Percentiles rank a stretch among this genome's conserved stretches.
phyloP scores from a whole-genome alignment of 2,888 invertebrate species.

The Caenorhabditis auriculariae region DNA sequence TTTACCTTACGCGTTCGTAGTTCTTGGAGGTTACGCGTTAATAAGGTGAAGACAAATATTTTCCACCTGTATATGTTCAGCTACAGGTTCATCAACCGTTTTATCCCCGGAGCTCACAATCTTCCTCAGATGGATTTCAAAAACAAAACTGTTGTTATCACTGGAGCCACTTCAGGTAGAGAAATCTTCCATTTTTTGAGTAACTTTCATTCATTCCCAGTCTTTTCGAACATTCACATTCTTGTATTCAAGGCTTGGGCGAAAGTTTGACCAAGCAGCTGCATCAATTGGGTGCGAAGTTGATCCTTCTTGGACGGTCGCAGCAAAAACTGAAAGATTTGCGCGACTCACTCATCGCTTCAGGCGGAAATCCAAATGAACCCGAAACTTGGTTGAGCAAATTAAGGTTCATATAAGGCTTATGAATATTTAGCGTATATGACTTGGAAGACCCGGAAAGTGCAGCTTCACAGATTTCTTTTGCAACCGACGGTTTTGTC shows the following conservation, averaged over 20 bases:
- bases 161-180: conserved; percentile 54
- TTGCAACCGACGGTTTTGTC: no score
- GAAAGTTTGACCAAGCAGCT: conserved; percentile 48
- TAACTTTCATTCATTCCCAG: no score
- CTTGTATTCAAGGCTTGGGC: conserved; percentile 33
- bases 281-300: conserved; percentile 52
- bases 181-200: no score
- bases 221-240: no score
- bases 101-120: conserved; percentile 55
- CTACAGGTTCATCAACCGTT: conserved; percentile 24
- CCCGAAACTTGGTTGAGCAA: conserved; percentile 50
- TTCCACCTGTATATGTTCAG: neutral
- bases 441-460: conserved; percentile 45
- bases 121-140: conserved; percentile 39
- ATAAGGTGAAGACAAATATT: neutral
- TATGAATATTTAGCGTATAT: no score
- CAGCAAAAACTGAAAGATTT: conserved; percentile 54
- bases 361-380: conserved; percentile 39
- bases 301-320: conserved; percentile 56
- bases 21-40: neutral
- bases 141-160: conserved; percentile 56
- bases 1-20: no score
- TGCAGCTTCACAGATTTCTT: conserved; percentile 29
- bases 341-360: conserved; percentile 39
- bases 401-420: no score